Evolutionary conservation across 1,140 invertebrate genomes (phyloP), one percentile per base, ranked within the genome.

Genomic region (Platyscapa corneri): DNA sequence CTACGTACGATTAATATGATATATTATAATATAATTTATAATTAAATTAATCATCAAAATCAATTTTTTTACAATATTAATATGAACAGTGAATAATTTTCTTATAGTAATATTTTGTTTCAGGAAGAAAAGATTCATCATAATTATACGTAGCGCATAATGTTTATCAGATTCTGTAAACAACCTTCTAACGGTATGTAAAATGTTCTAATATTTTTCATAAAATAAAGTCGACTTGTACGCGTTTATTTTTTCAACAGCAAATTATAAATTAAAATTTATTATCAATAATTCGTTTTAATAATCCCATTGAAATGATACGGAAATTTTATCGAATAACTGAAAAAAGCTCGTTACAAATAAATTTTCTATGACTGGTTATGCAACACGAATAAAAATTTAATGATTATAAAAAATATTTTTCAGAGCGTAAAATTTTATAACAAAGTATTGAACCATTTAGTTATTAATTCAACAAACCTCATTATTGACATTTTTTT

Each of bases 81-180:
- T 64, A 64, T 3, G 0, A 60, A 78, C 10, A 16, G 37, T 32
- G 27, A 76, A 76, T 49, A 76, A 76, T 46, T 76, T 49, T 76
- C 42, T 70, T 16, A 46, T 46, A 46, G 42, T 46, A 74, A 74
- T 42, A 42, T 76, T 75, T 27, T 77, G 37, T 83, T 83, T 67
- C 82, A 83, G 82, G 82, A 83, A 83, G 74, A 37, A 76, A 10
- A 77, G n/a, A 67, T 77, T 64, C 39, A 14, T 60, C 34, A 82
- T n/a, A 27, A 64, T 32, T n/a, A 39, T n/a, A 37, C 72, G 2
- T 49, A 76, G 18, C 53, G 86, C 72, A 90, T 82, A 83, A 90
- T 90, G 90, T 90, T 90, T 84, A 88, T 88, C 85, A 88, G 89
- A 56, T 83, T 90, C 49, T 90, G 89, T 83, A 88, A 88, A 60